Percentiles rank a stretch among this genome's conserved stretches.
Evolutionary conservation across 2,113 vertebrate genomes (phyloP).

Genomic region (Rhinoderma darwinii): DNA sequence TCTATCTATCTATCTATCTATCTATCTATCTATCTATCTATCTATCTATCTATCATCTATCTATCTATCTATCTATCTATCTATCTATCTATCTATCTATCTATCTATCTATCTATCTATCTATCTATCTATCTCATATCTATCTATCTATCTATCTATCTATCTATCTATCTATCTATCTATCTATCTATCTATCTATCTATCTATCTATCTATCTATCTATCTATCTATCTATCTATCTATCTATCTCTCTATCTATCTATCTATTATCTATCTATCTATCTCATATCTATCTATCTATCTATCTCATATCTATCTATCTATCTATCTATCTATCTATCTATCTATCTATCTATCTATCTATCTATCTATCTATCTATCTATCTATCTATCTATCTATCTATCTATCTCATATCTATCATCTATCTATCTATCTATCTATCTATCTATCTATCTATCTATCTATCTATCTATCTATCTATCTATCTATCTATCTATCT

Average conservation of each 20-base stretch:
- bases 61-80: neutral
- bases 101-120: neutral
- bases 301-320: neutral
- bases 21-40: neutral
- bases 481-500: too few species aligned
- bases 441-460: neutral
- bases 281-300: neutral
- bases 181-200: neutral
- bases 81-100: neutral
- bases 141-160: neutral
- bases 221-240: neutral
- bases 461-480: neutral
- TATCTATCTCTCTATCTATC: neutral
- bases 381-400: neutral
- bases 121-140: too few species aligned
- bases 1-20: neutral
- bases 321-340: neutral
- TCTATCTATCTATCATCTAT: too few species aligned
- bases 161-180: neutral
- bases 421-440: too few species aligned
- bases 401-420: too few species aligned
- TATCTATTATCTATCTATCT: too few species aligned
- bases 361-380: neutral
- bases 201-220: too few species aligned
- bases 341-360: too few species aligned